A percentile compares a stretch with the other conserved stretches of the same genome.
phyloP scores from a whole-genome alignment of 2,888 invertebrate species.

The Synanthedon andrenaeformis region DNA sequence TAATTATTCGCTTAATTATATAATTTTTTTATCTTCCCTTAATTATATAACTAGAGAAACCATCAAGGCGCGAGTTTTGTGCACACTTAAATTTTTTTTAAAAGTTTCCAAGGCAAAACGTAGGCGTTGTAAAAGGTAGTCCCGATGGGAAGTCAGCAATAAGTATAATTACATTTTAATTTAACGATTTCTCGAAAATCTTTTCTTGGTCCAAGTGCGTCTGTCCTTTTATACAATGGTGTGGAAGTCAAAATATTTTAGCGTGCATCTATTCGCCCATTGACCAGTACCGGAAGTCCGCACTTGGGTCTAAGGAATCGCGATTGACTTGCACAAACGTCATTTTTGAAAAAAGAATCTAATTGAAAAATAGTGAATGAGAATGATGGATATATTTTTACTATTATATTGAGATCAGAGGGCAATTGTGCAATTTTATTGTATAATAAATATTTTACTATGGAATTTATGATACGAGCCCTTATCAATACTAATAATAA shows the following conservation, averaged over 20 bases:
- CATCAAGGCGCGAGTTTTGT: no score
- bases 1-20: no score
- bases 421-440: slow-evolving; percentile 2
- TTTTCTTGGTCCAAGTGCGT: slow-evolving; percentile 41
- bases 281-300: slow-evolving; percentile 36
- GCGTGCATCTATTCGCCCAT: slow-evolving; percentile 18
- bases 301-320: slow-evolving; percentile 17
- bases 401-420: background rate
- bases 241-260: slow-evolving; percentile 54
- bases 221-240: slow-evolving; percentile 17
- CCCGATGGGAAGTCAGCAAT: background rate
- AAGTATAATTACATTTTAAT: background rate
- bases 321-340: no score
- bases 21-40: no score
- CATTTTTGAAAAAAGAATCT: no score
- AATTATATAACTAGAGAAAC: no score
- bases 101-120: no score
- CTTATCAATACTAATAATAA: no score
- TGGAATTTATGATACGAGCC: no score
- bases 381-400: slow-evolving; percentile 33
- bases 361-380: slow-evolving; percentile 5
- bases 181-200: slow-evolving; percentile 30
- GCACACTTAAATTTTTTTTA: no score
- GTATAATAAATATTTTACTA: background rate
- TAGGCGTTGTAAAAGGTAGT: no score